Evolutionary conservation across 2,888 invertebrate species (phyloP), one percentile per base, ranked within the genome.

Genomic region (Aleiodes alternator): DNA sequence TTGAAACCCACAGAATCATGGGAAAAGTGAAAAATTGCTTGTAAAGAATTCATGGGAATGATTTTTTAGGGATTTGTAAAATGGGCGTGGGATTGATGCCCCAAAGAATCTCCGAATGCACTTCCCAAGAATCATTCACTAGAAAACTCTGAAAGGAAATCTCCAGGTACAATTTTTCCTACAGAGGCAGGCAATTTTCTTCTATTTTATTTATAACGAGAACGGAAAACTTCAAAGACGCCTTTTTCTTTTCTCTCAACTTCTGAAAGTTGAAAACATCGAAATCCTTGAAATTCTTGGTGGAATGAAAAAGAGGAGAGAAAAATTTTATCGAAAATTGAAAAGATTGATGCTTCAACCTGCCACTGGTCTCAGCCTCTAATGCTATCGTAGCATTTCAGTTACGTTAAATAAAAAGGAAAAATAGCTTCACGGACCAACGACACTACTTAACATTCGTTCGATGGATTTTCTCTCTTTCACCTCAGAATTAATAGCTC

Each of bases 391-490:
- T 51, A 50, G 14, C n/a, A 53, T 55, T 38, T 55, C 12, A 69
- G 38, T 34, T 34, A 31, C 6, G 38, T 12, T 31, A 23, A 48
- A 43, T 43, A 48, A 68, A 23, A 29, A 23, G 61, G 29, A 50
- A 50, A 73, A 73, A 73, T 64, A 48, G 48, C 66, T 66, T 56
- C 69, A 29, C 48, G 23, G 3, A 70, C 29, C 31, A 64, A 70
- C 70, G 69, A 64, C 56, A 66, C 50, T 50, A 75, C 75, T 70
- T 66, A 57, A 50, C 48, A 75, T 71, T 55, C 69, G n/a, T 51
- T 23, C 34, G 38, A 69, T 75, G 43, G 23, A 61, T 61, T 61
- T 61, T 38, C 51, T 59, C 43, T 43, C 43, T 51, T 56, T 50
- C 14, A n/a, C 48, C 12, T 16, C 14, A 51, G 71, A 68, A 75